Base-by-base conservation (phyloP, 1,140 invertebrate species). In the Diachasma alloeum region DNA sequence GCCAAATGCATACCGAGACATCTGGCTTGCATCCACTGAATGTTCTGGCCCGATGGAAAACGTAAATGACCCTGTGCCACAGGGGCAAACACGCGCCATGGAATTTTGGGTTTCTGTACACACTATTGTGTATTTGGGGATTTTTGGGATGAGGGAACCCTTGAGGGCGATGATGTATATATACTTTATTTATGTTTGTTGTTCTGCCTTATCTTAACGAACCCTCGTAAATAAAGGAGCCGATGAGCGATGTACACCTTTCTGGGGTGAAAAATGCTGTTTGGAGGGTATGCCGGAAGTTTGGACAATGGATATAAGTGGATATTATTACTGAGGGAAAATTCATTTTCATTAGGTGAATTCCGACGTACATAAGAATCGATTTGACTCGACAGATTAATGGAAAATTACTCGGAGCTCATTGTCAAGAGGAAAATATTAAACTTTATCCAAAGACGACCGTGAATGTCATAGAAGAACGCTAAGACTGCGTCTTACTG, bases 21-120 rank as follows among this genome's bases (percentile, higher is more conserved):
- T 73, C 31, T 73, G 72, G 72, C 56, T 66, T 66, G 72, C 72
- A 63, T 73, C 72, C 56, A 66, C 26, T 66, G 17, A 37, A 63
- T 63, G 72, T 73, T 42, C 59, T 44, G 56, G 24, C 59, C 24
- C 59, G 24, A 63, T 26, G 59, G 59, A 63, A 63, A 63, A 63
- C 59, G 24, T 63, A 63, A 63, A 63, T 63, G 59, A 63, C 59
- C 11, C 22, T 63, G 24, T 26, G 24, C 26, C 24, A 66, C 22
- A 66, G 24, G 53, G 17, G 22, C 22, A 68, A 68, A 68, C 31
- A 68, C 66, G 66, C 66, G 66, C 66, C 26, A 37, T 37, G 31
- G 36, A 53, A 53, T 53, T 53, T 9, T n/a, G 31, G n/a, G 6
- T 17, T 53, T 53, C 17, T 53, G 17, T 53, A 53, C 48, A 53